Base-by-base conservation (phyloP, 2,888 invertebrate genomes). In the Himalopsyche anomala region DNA sequence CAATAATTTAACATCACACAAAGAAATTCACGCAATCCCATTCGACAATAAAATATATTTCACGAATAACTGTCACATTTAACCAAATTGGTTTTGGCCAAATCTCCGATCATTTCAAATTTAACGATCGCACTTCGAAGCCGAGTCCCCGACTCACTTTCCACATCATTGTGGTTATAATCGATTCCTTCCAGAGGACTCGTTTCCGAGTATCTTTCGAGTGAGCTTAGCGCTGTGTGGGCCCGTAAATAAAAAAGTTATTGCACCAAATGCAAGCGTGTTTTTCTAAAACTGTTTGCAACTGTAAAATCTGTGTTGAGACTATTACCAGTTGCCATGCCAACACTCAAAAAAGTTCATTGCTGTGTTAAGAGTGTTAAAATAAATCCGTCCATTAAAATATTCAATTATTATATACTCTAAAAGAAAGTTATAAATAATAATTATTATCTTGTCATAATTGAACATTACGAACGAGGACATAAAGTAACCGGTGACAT, bases 1-100 rank as follows among this genome's bases (percentile, higher is more conserved):
- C 51, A 51, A 51, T 51, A 51, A 51, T 51, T 51, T 51, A 51
- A 51, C 15, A 51, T 51, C 51, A 5, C 51, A 51, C 51, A 28
- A 62, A 62, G 62, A 62, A 19, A 62, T 62, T 28, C 62, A 19
- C n/a, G 19, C 62, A n/a, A 62, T 62, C 62, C 15, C 62, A 28
- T 4, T 2, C 19, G 62, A 62, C 62, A 62, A 62, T 62, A 62
- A 62, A 62, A 19, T 62, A 28, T 62, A 62, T 19, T 19, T 28
- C 62, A 62, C 62, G 19, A 62, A 62, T n/a, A 62, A 62, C 19
- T 62, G 62, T 62, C 62, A 62, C 62, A 62, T 62, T 62, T 62
- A 62, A 62, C n/a, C 62, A 62, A 28, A 62, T 62, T 62, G 62
- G 19, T 62, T 62, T 62, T 62, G 62, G 28, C 19, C 62, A 62